Evolutionary conservation across 2,113 vertebrate genomes (phyloP), one percentile per base, ranked within the genome.

Genomic region (Nannospalax galili): DNA sequence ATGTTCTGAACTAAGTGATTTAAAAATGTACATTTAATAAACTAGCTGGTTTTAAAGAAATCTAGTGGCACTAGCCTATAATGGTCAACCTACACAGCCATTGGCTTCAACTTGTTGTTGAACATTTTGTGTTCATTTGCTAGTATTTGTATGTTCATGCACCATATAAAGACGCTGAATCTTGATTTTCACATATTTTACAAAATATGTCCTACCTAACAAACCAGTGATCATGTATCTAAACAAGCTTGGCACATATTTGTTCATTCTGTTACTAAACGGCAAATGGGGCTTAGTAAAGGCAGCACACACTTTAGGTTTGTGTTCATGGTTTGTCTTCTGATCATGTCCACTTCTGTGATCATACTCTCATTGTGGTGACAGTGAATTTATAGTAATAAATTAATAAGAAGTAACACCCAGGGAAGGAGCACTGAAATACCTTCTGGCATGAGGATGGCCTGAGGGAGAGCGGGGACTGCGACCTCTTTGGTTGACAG

Each of bases 401-500:
- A 69, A 20, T 14, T 4, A 26, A 17, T 9, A 28, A 62, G 32
- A 14, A 77, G 67, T 3, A 35, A 73, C 14, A 78, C 40, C 19
- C 32, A 2, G 62, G 40, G 26, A 84, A 90, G 26, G 89, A 64
- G 40, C 11, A 9, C 3, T 24, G 52, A 24, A 90, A 92, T 98
- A 99, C 99, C 99, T 99, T 99, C 99, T 99, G 95, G 98, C 98
- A 79, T 99, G 99, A 65, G 98, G 98, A 78, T 99, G 98, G 97
- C 98, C 99, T 5, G 99, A 99, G 64, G 99, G 97, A 7, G 99
- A 98, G 89, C 99, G 99, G 7, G 99, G 98, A 96, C 99, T 99
- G 77, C 99, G 99, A 37, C 99, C 99, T 97, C 99, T 99, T 93
- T 99, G 99, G 99, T 99, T 99, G 94, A 99, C 99, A 24, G 99